Base-by-base conservation (phyloP, 2,113 vertebrate genomes). In the Cricetomys ansorgei region DNA sequence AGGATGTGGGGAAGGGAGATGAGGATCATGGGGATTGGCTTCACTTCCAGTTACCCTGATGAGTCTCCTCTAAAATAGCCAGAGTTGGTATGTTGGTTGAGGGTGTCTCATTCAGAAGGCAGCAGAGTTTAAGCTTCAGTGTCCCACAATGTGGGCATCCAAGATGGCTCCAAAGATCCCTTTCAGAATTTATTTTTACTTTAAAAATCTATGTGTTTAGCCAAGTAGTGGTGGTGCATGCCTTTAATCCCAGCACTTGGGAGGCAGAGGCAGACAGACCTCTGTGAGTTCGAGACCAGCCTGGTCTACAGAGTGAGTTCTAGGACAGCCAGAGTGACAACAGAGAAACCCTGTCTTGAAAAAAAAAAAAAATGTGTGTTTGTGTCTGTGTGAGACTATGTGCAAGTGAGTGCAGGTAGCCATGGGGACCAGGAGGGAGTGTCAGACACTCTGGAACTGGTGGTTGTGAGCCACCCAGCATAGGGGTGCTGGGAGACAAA, bases 131-230 rank as follows among this genome's bases (percentile, higher is more conserved):
- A 15, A 59, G 73, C 37, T 34, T 70, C 16, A 8, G 7, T 0
- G 8, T 55, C 34, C 72, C 55, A 29, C 27, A 12, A 1, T 27
- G 12, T 15, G 5, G 0, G 3, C 0, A 8, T 21, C 10, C 21
- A 21, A 7, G 7, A 72, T 48, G 8, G 21, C 13, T 37, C 34
- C 11, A 19, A 31, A 31, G 50, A 59, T 0, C 43, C 29, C 83
- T 65, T 23, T 45, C 64, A 45, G 40, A 64, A 34, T 64, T 45
- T 84, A 65, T 65, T 45, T 84, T 83, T 64, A 43, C 25, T 62
- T 83, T 64, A 81, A 81, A 81, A 57, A 81, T 25, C 37, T 3
- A 4, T 55, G 10, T 37, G 67, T 31, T 11, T 67, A n/a, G n/a
- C n/a, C n/a, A n/a, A n/a, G n/a, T n/a, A n/a, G n/a, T n/a, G n/a